phyloP scores from a whole-genome alignment of 2,113 vertebrate genomes.

The Lethenteron camtschaticum region DNA sequence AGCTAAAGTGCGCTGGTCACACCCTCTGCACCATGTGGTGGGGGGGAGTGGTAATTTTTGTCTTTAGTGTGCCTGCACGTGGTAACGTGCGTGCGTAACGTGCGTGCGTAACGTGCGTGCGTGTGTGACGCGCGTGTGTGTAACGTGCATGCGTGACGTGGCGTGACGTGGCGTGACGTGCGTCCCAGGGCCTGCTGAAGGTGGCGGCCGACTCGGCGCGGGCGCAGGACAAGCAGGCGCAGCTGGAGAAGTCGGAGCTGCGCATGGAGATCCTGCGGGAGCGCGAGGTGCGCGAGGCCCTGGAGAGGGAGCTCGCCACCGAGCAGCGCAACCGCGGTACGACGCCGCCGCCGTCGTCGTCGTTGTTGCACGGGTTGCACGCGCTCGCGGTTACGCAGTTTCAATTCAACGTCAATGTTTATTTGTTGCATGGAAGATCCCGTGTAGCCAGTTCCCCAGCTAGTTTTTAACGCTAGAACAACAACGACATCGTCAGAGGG shows the following conservation, averaged over 20 bases:
- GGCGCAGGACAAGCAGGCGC: conserved; percentile 97
- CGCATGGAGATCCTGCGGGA: conserved; percentile 99
- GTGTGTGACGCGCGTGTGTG: no score
- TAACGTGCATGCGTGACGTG: no score
- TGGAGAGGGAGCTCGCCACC: conserved; percentile 92
- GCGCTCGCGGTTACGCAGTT: conserved; percentile 3
- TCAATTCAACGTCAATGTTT: conserved; percentile 10
- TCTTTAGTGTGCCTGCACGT: no score
- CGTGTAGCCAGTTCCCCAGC: no score
- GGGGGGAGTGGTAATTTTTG: no score
- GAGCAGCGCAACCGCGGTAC: conserved; percentile 99
- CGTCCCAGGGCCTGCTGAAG: conserved; percentile 71
- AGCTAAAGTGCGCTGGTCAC: no score
- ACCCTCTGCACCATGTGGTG: no score
- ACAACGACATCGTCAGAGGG: no score
- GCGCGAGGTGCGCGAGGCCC: conserved; percentile 79
- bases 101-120: no score
- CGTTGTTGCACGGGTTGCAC: no score
- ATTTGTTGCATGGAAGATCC: conserved; percentile 8
- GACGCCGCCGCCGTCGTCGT: conserved; percentile 9
- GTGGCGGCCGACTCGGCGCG: conserved; percentile 95
- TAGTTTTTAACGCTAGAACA: no score
- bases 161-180: not conserved
- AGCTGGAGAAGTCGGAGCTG: conserved; percentile 95
- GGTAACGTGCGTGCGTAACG: no score